Base-by-base conservation (phyloP, 2,797 vertebrate species). In the Siniperca undulata region DNA sequence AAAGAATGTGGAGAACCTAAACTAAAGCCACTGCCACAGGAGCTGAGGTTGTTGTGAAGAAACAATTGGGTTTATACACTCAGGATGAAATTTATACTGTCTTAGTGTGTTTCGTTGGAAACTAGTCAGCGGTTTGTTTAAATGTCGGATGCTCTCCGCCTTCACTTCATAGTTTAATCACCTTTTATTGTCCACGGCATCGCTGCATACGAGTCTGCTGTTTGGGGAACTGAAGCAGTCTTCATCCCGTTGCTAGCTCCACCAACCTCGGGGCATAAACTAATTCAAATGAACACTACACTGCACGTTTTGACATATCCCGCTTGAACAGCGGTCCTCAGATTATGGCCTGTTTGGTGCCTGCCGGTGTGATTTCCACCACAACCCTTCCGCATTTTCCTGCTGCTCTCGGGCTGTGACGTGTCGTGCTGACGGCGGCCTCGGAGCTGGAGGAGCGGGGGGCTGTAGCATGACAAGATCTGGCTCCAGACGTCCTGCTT, bases 401-500 rank as follows among this genome's bases (percentile, higher is more conserved):
- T 97, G 95, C 96, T 93, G 95, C 96, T 97, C 94, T 96, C 94
- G 94, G 96, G 96, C 97, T 96, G 97, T 99, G 97, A 99, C 97
- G 97, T 98, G 96, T 96, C 91, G 96, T 95, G 97, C 97, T 98
- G 97, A 97, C 97, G 97, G 97, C 97, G 96, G 97, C 96, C 96
- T 96, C 94, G 96, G 94, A 93, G 95, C 94, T 96, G 96, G 96
- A 95, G 96, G 96, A 97, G 97, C 97, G 94, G 96, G 93, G 94
- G 94, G 96, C 97, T 97, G 97, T 96, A 96, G 97, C 96, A 93
- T 86, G 93, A 94, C 91, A 87, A 92, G 90, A 92, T 78, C 92
- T 93, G 94, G 94, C 91, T 94, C 82, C 85, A 93, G 94, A 93
- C 96, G 96, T 86, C 84, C 91, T 85, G 92, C 92, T 92, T 93